Evolutionary conservation across 2,888 invertebrate genomes (phyloP).

Genomic region (Agriopis aurantiaria): DNA sequence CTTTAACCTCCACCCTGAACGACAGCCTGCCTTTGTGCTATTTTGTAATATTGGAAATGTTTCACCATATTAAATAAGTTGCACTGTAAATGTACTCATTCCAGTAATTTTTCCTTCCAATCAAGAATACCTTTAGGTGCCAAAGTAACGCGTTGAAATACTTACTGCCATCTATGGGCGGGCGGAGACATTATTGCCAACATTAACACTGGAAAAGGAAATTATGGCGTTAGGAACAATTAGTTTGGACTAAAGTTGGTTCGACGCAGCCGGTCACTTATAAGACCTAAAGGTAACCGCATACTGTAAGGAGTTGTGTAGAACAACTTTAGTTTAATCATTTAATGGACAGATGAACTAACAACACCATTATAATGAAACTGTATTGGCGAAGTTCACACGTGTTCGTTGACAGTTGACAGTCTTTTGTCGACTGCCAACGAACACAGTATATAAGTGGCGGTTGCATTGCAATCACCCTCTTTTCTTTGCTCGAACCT

Average conservation of each 20-base stretch:
- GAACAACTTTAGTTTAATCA: no score
- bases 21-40: no score
- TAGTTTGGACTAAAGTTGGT: slow-evolving; percentile 33
- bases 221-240: slow-evolving; percentile 46
- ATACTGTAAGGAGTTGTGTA: slow-evolving; percentile 5
- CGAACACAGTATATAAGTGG: no score
- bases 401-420: no score
- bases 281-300: slow-evolving; percentile 11
- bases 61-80: not conserved
- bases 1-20: no score
- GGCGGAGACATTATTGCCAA: slow-evolving; percentile 25
- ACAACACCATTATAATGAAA: no score
- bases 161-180: slow-evolving; percentile 24
- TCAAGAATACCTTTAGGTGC: slow-evolving; percentile 36
- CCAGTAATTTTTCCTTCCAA: slow-evolving; percentile 29
- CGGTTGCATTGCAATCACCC: no score
- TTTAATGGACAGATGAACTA: no score
- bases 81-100: slow-evolving; percentile 2
- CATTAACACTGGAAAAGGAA: slow-evolving; percentile 38
- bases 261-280: slow-evolving; percentile 7
- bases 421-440: no score
- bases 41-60: no score
- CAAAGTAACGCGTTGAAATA: slow-evolving; percentile 27
- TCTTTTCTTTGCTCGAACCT: no score
- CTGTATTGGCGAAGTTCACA: no score